These are phyloP conservation scores for Eurytoma californica DNA, from an alignment of 2,888 invertebrate genomes.

Conservation along the genomic window DNA sequence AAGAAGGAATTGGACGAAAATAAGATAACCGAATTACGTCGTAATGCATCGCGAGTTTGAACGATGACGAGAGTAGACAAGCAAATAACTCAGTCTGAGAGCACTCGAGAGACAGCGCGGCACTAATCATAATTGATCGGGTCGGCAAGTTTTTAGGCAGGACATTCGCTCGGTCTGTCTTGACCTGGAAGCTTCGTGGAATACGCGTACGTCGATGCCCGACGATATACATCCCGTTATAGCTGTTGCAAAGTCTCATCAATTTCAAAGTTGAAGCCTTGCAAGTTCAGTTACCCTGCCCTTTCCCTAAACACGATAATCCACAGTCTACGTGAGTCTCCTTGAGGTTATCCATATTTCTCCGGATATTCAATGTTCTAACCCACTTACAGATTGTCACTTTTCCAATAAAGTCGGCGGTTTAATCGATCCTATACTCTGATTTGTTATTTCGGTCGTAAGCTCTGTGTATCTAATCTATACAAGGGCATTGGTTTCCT, in stretches of 20 bases:
- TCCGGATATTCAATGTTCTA: constrained; percentile 47
- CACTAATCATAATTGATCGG: constrained; percentile 26
- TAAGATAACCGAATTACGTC: no score
- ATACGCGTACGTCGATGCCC: not conserved
- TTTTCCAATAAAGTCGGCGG: constrained; percentile 21
- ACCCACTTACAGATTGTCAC: not conserved
- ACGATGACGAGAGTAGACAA: not conserved
- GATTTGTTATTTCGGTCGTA: no score
- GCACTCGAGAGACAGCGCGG: not conserved
- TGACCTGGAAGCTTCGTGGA: not conserved
- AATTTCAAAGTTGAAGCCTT: constrained; percentile 51
- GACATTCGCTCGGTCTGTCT: not conserved
- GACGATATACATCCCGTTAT: not conserved
- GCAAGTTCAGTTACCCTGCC: constrained; percentile 29
- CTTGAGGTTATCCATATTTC: constrained; percentile 45
- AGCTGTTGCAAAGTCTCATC: constrained; percentile 52
- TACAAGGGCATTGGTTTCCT: no score
- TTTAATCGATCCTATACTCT: no score
- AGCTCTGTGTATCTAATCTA: no score
- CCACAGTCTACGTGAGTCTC: not conserved
- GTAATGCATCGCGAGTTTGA: no score
- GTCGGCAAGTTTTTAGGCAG: not conserved
- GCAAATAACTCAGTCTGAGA: not conserved
- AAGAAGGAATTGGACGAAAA: no score
- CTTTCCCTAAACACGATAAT: constrained; percentile 49